phyloP scores from a whole-genome alignment of 2,113 vertebrate genomes.

The Himantopus leucocephalus region DNA sequence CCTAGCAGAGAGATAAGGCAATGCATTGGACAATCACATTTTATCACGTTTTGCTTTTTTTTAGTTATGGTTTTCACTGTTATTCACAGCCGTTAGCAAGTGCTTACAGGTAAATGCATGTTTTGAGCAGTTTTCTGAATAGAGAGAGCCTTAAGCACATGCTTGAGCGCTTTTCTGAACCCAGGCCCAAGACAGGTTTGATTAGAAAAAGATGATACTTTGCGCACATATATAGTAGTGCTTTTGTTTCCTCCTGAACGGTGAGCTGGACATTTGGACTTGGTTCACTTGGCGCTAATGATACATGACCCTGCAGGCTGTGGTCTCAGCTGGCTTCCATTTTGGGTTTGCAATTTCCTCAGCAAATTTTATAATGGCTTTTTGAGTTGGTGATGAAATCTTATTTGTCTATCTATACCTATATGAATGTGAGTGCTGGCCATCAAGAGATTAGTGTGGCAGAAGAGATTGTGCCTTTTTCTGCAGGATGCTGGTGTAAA shows the following conservation, averaged over 20 bases:
- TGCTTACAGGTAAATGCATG: neutral
- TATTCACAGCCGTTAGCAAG: constrained; percentile 12
- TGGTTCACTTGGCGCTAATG: constrained; percentile 54
- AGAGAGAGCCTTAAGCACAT: neutral
- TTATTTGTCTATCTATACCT: neutral
- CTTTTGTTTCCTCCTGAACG: constrained; percentile 46
- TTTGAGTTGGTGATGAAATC: constrained; percentile 37
- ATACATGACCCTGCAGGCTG: constrained; percentile 32
- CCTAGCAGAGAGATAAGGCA: neutral
- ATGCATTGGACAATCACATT: neutral
- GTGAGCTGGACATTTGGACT: constrained; percentile 55
- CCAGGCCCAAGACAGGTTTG: neutral
- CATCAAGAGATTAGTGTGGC: accelerated
- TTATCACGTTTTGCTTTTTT: neutral
- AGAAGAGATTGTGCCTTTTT: neutral
- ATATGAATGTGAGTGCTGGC: neutral
- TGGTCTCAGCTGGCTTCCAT: constrained; percentile 58
- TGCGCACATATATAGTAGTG: constrained; percentile 12
- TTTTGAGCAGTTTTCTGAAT: neutral
- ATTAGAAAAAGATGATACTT: constrained; percentile 52
- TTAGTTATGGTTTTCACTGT: neutral
- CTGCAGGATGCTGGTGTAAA: neutral
- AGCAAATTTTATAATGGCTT: constrained; percentile 52
- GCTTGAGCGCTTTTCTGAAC: constrained; percentile 31
- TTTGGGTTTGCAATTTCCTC: constrained; percentile 49